Percentiles rank a stretch among this genome's conserved stretches.
These are phyloP conservation scores for Malthinus flaveolus DNA, from an alignment of 2,888 invertebrate species.

Conservation along the genomic window DNA sequence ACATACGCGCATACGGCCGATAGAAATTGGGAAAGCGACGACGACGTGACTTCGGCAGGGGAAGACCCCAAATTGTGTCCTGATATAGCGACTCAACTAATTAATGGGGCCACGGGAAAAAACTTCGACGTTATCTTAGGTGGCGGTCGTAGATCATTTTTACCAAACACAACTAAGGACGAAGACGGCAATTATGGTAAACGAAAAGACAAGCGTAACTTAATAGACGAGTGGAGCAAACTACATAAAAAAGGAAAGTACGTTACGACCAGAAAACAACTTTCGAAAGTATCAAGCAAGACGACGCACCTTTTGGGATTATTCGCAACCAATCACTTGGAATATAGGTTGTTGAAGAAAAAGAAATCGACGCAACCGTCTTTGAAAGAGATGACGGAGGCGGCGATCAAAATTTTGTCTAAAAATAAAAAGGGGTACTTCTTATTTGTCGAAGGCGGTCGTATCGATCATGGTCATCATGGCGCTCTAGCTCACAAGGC, in stretches of 20 bases:
- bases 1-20: conserved; percentile 73
- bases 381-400: conserved; percentile 74
- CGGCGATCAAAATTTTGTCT: conserved; percentile 70
- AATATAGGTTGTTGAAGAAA: conserved; percentile 66
- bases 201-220: conserved; percentile 65
- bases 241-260: conserved; percentile 57
- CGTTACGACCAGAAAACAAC: conserved; percentile 60
- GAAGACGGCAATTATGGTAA: conserved; percentile 59
- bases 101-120: conserved; percentile 66
- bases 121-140: conserved; percentile 78
- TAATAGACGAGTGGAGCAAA: conserved; percentile 67
- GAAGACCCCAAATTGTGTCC: conserved; percentile 60
- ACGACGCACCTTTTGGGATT: conserved; percentile 60
- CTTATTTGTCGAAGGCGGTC: conserved; percentile 73
- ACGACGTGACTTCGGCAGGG: conserved; percentile 58
- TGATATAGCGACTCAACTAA: conserved; percentile 75
- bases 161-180: conserved; percentile 59
- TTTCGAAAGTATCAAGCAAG: conserved; percentile 57
- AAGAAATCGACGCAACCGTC: conserved; percentile 61
- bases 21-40: conserved; percentile 74
- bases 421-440: conserved; percentile 70
- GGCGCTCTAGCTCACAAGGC: conserved; percentile 67
- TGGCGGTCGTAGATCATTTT: conserved; percentile 70
- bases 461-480: conserved; percentile 79
- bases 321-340: conserved; percentile 44